These are phyloP conservation scores for Cotesia congregata DNA, from an alignment of 2,888 invertebrate species.

Conservation along the genomic window DNA sequence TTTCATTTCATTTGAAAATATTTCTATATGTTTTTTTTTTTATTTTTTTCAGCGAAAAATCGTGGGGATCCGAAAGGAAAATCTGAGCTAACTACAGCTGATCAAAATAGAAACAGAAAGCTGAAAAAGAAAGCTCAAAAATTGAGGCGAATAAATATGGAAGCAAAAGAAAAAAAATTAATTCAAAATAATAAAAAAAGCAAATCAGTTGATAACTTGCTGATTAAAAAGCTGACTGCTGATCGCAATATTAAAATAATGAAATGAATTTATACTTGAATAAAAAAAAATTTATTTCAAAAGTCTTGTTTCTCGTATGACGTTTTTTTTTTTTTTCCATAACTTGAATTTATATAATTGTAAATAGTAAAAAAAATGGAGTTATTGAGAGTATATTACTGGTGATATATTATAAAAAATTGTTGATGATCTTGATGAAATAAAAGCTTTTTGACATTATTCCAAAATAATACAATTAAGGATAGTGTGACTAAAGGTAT, in stretches of 20 bases:
- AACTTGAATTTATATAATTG: too few relatives aligned
- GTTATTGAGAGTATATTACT: too few relatives aligned
- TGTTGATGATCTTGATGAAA: too few relatives aligned
- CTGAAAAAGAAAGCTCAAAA: slow-evolving; percentile 86
- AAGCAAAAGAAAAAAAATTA: slow-evolving; percentile 66
- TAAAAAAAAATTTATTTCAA: too few relatives aligned
- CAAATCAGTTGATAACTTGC: slow-evolving; percentile 74
- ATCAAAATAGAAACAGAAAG: slow-evolving; percentile 91
- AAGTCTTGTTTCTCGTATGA: too few relatives aligned
- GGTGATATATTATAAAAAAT: too few relatives aligned
- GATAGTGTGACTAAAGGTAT: background rate
- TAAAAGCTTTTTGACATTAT: too few relatives aligned
- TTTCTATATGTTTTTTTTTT: slow-evolving; percentile 15
- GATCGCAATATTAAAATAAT: slow-evolving; percentile 76
- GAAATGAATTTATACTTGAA: slow-evolving; percentile 39
- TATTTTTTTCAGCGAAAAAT: slow-evolving; percentile 65
- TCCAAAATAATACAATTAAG: too few relatives aligned
- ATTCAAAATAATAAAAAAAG: slow-evolving; percentile 72
- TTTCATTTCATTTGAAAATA: too few relatives aligned
- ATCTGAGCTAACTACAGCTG: slow-evolving; percentile 79
- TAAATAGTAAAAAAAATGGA: too few relatives aligned
- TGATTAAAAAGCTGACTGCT: slow-evolving; percentile 77
- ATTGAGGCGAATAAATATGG: slow-evolving; percentile 71
- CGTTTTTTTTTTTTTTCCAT: too few relatives aligned
- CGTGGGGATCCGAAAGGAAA: slow-evolving; percentile 76